Evolutionary conservation across 2,888 invertebrate species (phyloP).

Genomic region (Mechanitis mazaeus): DNA sequence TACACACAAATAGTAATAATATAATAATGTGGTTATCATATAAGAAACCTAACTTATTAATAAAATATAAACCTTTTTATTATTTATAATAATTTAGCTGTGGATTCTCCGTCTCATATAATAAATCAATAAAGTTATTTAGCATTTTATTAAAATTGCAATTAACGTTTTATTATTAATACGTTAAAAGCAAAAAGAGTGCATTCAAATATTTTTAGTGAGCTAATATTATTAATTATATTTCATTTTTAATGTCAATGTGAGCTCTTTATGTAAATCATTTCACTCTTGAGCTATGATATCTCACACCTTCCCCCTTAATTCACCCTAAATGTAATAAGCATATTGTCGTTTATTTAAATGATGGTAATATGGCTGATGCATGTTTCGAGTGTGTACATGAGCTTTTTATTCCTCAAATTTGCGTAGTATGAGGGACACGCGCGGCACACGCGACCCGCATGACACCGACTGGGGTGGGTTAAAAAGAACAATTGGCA

Average conservation of each 20-base stretch:
- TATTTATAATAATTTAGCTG: too few relatives aligned
- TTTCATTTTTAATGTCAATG: slow-evolving; percentile 29
- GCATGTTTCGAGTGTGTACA: slow-evolving; percentile 52
- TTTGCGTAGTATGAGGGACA: slow-evolving; percentile 69
- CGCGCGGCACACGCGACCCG: slow-evolving; percentile 71
- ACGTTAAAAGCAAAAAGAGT: not conserved
- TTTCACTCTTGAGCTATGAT: slow-evolving; percentile 51
- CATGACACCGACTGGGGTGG: slow-evolving; percentile 46
- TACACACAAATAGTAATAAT: too few relatives aligned
- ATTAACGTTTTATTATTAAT: slow-evolving; percentile 10
- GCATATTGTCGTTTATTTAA: slow-evolving; percentile 34
- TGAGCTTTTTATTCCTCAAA: slow-evolving; percentile 55
- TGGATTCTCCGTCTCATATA: too few relatives aligned
- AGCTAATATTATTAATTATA: not conserved
- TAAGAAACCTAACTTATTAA: too few relatives aligned
- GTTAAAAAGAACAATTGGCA: slow-evolving; percentile 43
- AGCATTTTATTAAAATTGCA: slow-evolving; percentile 14
- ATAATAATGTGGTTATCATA: too few relatives aligned
- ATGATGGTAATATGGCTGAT: slow-evolving; percentile 44
- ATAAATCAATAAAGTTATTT: slow-evolving; percentile 1
- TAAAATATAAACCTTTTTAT: too few relatives aligned
- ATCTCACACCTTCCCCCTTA: slow-evolving; percentile 56
- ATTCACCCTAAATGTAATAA: slow-evolving; percentile 41
- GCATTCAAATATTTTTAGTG: not conserved
- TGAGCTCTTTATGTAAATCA: slow-evolving; percentile 55